A percentile compares a stretch with the other conserved stretches of the same genome.
phyloP scores from a whole-genome alignment of 2,797 vertebrate species.

The Carcharodon carcharias region DNA sequence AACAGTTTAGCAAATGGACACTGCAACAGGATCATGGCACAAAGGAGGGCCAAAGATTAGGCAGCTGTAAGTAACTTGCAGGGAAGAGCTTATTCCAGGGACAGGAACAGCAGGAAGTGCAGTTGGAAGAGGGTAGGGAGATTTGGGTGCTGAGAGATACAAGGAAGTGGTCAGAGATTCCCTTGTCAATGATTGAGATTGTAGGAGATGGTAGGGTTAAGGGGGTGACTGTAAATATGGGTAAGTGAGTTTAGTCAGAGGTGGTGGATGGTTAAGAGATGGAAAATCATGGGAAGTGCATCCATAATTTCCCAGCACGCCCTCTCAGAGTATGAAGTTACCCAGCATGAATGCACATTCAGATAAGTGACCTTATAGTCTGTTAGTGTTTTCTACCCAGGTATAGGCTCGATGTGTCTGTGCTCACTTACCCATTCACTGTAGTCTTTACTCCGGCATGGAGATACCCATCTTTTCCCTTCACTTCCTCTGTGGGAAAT shows the following conservation, averaged over 20 bases:
- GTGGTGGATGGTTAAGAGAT: neutral
- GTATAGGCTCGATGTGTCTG: neutral
- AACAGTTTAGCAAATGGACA: neutral
- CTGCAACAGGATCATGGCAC: neutral
- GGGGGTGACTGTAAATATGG: neutral
- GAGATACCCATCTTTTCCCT: constrained; percentile 48
- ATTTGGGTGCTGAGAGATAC: neutral
- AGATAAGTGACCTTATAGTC: neutral
- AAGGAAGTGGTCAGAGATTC: neutral
- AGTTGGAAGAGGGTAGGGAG: neutral
- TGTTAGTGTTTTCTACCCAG: neutral
- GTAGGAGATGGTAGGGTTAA: neutral
- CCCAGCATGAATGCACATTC: neutral
- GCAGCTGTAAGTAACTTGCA: neutral
- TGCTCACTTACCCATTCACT: constrained; percentile 29
- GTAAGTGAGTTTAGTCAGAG: neutral
- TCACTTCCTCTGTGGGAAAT: constrained; percentile 55
- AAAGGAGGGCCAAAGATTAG: constrained; percentile 8
- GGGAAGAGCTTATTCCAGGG: neutral
- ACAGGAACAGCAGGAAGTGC: neutral
- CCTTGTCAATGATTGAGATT: neutral
- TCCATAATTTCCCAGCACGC: neutral
- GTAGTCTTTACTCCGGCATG: constrained; percentile 30
- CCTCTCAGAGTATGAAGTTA: neutral
- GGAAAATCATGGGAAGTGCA: neutral